Base-by-base conservation (phyloP, 35 echinoderm and acorn worm species). In the Chiridota heheva region DNA sequence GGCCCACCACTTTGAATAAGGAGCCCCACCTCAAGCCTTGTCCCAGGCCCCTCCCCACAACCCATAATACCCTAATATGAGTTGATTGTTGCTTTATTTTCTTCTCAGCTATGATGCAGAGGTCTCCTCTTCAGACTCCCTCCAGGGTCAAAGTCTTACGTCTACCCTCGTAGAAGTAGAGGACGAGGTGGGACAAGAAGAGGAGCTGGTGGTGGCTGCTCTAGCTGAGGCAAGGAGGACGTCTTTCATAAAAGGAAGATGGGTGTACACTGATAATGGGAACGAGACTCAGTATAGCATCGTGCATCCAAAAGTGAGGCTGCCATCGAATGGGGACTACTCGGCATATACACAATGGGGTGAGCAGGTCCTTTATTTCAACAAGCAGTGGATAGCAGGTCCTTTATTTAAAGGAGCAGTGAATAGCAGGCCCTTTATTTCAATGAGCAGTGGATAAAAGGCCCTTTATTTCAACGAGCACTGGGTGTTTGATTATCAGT, bases 251-350 rank as follows among this genome's bases (percentile, higher is more conserved):
- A 58, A 73, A 44, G 93, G 93, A 36, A 69, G 84, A 24, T 97
- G 93, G 93, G 84, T 97, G 24, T 84, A 91, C 32, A 82, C 93
- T n/a, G 89, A 87, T 42, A 90, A 97, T 40, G 82, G 69, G 22
- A 77, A 85, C 31, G 88, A 97, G 62, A 81, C 82, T n/a, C 93
- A 97, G 10, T 97, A 91, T 58, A 88, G 83, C 40, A 76, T 97
- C 16, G 93, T 97, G n/a, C 80, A 85, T 48, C 87, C 74, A 1
- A 46, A 79, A n/a, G 90, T 68, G 30, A 53, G 70, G 33, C 41
- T 97, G 28, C 93, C 93, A 45, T 88, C 88, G 26, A 91, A 97
- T 82, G 93, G 93, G 45, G 88, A 97, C 40, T 97, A 97, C 36
- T 91, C 93, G 13, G 88, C 93, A 16, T 97, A 91, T 41, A 84